phyloP scores from a whole-genome alignment of 2,888 invertebrate genomes.

The Lasioglossum vierecki region DNA sequence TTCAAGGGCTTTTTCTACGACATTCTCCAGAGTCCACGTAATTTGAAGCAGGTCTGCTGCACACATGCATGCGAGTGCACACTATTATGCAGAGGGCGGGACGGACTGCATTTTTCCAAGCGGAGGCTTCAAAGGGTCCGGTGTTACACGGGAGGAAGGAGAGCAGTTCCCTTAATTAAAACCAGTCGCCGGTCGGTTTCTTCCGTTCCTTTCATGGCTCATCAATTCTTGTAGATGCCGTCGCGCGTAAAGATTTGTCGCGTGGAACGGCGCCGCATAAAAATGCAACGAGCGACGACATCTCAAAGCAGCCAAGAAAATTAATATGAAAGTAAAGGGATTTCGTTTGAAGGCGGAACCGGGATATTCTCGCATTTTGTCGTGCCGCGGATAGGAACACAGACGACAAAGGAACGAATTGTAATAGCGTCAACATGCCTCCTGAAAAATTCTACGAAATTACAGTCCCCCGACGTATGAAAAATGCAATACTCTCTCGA shows the following conservation, averaged over 20 bases:
- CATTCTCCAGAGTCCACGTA: neutral
- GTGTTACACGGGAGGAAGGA: neutral
- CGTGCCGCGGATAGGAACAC: neutral
- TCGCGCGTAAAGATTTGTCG: slow-evolving; percentile 7
- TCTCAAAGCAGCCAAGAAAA: slow-evolving; percentile 15
- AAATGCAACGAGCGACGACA: slow-evolving; percentile 1
- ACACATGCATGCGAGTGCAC: neutral
- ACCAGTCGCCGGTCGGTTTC: neutral
- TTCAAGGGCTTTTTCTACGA: neutral
- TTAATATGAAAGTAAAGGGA: slow-evolving; percentile 15
- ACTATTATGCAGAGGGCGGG: neutral
- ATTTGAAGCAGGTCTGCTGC: neutral
- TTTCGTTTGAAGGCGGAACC: neutral
- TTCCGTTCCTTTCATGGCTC: slow-evolving; percentile 2
- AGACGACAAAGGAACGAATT: neutral
- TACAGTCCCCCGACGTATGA: neutral
- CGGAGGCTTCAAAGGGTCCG: neutral
- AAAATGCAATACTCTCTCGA: neutral
- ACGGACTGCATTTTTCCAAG: neutral
- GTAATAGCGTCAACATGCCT: neutral
- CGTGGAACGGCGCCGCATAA: slow-evolving; percentile 13
- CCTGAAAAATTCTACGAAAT: neutral
- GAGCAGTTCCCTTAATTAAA: slow-evolving; percentile 9
- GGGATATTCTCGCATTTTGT: neutral
- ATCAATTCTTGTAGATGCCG: slow-evolving; percentile 5